Conservation (phyloP, 30 jellyfish, hydroid and myxozoan genomes). For the Clytia hemisphaerica region DNA sequence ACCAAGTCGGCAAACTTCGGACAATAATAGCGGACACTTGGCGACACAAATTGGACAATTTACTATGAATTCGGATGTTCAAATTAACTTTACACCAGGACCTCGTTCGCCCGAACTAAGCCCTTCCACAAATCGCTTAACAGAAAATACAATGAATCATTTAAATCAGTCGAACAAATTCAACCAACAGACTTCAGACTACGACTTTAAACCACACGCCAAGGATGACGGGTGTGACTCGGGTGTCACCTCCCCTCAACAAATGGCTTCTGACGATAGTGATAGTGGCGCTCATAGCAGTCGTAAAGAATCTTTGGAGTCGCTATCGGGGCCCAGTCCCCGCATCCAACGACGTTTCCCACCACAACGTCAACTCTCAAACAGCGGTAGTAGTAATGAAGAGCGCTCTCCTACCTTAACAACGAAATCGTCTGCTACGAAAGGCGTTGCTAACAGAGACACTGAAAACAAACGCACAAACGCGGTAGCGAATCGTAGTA, state of each 20-base stretch:
- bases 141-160: no score
- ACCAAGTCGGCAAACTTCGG: background rate
- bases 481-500: background rate
- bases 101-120: slow-evolving; percentile 3
- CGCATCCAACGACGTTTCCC: slow-evolving; percentile 45
- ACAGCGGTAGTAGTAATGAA: slow-evolving; percentile 47
- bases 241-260: slow-evolving; percentile 36
- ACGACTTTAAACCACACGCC: background rate
- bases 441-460: background rate
- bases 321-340: slow-evolving; percentile 77
- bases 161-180: no score
- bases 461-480: background rate
- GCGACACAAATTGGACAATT: slow-evolving; percentile 4
- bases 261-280: slow-evolving; percentile 80
- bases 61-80: slow-evolving; percentile 4
- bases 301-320: slow-evolving; percentile 81
- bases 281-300: slow-evolving; percentile 76
- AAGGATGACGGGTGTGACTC: slow-evolving; percentile 29
- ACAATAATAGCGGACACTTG: background rate
- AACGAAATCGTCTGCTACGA: background rate
- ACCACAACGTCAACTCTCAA: slow-evolving; percentile 30
- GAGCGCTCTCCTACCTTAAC: slow-evolving; percentile 44
- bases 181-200: background rate
- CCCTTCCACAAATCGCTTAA: background rate
- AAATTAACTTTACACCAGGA: background rate